These are phyloP conservation scores for Neosilurus hyrtlii DNA, from an alignment of 2,797 vertebrate genomes.

Conservation along the genomic window DNA sequence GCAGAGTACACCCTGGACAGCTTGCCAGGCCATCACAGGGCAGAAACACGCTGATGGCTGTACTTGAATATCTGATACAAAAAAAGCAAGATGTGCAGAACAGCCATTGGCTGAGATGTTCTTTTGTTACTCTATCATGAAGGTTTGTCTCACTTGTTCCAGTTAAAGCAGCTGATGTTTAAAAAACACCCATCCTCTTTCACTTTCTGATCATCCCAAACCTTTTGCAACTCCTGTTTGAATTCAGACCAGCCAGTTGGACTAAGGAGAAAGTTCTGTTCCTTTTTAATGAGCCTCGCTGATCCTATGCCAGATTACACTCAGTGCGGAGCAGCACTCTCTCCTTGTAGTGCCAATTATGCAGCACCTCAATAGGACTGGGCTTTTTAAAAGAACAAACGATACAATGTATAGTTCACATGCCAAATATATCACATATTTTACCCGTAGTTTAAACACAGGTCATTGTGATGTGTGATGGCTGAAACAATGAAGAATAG, in stretches of 20 bases:
- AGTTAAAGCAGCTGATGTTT: slow-evolving; percentile 10
- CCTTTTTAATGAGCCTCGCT: slow-evolving; percentile 41
- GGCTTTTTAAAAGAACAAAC: slow-evolving; percentile 54
- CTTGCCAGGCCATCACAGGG: too few species aligned
- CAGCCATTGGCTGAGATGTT: slow-evolving; percentile 28
- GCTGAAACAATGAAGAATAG: slow-evolving; percentile 23
- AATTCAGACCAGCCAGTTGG: slow-evolving; percentile 48
- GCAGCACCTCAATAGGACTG: slow-evolving; percentile 40
- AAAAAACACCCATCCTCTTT: slow-evolving; percentile 21
- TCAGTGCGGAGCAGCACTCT: slow-evolving; percentile 27
- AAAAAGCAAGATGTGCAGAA: slow-evolving; percentile 22
- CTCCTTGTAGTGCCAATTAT: slow-evolving; percentile 46
- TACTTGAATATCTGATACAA: slow-evolving; percentile 25
- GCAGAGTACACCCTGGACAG: too few species aligned
- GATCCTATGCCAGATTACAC: slow-evolving; percentile 45
- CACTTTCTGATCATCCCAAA: slow-evolving; percentile 47
- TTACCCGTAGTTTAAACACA: slow-evolving; percentile 16
- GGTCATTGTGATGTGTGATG: slow-evolving; percentile 18
- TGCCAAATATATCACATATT: slow-evolving; percentile 43
- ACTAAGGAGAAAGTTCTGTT: slow-evolving; percentile 43
- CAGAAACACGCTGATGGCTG: too few species aligned
- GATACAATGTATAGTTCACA: slow-evolving; percentile 40
- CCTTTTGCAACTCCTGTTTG: slow-evolving; percentile 45
- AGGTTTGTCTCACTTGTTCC: slow-evolving; percentile 37
- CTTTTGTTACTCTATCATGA: slow-evolving; percentile 50